Conservation (phyloP, 2,888 invertebrate species). For the Epinotia nisella region DNA sequence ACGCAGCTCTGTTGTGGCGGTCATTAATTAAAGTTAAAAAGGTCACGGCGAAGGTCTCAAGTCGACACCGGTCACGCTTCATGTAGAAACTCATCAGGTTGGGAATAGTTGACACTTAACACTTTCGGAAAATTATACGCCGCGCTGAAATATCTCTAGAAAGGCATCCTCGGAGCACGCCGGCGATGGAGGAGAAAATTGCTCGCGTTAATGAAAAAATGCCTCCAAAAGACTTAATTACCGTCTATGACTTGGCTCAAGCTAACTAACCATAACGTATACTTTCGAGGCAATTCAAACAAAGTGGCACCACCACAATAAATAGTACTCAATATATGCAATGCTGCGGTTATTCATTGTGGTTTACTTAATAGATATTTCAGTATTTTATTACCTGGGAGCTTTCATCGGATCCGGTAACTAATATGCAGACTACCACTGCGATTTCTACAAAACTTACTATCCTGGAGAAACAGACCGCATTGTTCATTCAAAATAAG, state of each 20-base stretch:
- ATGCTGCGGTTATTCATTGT: constrained; percentile 34
- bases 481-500: constrained; percentile 60
- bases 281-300: constrained; percentile 24
- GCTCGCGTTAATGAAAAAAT: constrained; percentile 34
- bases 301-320: constrained; percentile 19
- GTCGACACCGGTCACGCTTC: constrained; percentile 48
- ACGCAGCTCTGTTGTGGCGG: constrained; percentile 51
- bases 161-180: constrained; percentile 20
- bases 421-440: constrained; percentile 25
- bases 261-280: constrained; percentile 35
- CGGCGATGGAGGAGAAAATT: constrained; percentile 35
- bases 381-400: constrained; percentile 27
- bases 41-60: constrained; percentile 73
- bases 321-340: constrained; percentile 3
- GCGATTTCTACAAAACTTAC: constrained; percentile 53
- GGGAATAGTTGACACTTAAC: constrained; percentile 26
- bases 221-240: constrained; percentile 35
- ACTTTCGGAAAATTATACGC: constrained; percentile 34
- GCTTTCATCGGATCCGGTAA: constrained; percentile 40
- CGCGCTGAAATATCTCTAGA: constrained; percentile 26
- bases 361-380: constrained; percentile 38
- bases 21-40: constrained; percentile 69
- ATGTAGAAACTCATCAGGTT: constrained; percentile 45
- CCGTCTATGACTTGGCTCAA: constrained; percentile 20
- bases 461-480: constrained; percentile 54